Conservation (phyloP, 2,888 invertebrate genomes). For the Osedax frankpressi region DNA sequence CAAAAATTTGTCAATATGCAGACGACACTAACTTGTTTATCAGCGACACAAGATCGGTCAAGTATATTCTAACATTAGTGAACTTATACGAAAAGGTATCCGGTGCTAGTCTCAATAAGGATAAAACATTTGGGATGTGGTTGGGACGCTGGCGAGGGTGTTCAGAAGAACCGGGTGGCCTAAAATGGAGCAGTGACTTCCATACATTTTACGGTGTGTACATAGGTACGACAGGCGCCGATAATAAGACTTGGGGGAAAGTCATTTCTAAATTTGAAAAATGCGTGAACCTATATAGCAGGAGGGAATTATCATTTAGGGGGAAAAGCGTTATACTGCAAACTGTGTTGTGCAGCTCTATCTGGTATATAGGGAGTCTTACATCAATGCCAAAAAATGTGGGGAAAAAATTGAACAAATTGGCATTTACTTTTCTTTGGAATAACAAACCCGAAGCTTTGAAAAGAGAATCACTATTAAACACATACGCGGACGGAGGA, state of each 20-base stretch:
- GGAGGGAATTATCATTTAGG: conserved; percentile 5
- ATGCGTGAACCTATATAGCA: background rate
- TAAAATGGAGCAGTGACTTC: background rate
- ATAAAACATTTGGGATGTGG: conserved; percentile 13
- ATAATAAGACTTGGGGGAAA: background rate
- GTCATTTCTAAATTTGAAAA: conserved; percentile 4
- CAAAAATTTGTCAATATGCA: background rate
- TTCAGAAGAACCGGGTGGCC: background rate
- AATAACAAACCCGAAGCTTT: background rate
- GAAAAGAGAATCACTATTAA: background rate
- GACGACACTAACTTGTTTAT: background rate
- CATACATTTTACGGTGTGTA: background rate
- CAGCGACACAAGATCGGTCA: background rate
- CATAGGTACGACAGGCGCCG: background rate
- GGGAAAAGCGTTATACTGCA: background rate
- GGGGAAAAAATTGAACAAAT: background rate
- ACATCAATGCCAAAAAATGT: background rate
- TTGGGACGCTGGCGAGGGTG: conserved; percentile 3
- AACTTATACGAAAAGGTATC: background rate
- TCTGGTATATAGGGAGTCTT: too few relatives aligned
- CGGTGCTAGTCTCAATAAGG: conserved; percentile 2
- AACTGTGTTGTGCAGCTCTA: background rate
- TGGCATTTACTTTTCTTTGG: background rate
- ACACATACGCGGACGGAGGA: background rate
- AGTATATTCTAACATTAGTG: background rate